phyloP scores from a whole-genome alignment of 2,113 vertebrate species.

The Malaclemys terrapin region DNA sequence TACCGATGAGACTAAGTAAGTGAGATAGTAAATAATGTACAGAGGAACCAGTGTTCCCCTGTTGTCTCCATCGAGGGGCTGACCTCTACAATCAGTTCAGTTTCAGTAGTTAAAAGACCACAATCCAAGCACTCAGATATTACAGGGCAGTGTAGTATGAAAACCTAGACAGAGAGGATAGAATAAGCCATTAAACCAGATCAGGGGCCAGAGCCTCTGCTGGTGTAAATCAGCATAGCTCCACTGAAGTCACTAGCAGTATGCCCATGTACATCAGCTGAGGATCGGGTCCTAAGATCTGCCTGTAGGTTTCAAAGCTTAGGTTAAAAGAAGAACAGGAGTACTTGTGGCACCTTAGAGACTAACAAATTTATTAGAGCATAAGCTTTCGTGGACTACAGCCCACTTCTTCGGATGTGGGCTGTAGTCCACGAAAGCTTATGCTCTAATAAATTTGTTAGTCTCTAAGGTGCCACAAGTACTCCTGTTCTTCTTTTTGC shows the following conservation, averaged over 20 bases:
- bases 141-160: not conserved
- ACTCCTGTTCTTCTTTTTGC: too few species aligned
- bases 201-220: not conserved
- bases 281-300: not conserved
- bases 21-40: not conserved
- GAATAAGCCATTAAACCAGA: not conserved
- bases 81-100: not conserved
- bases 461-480: too few species aligned
- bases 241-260: not conserved
- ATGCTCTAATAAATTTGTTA: too few species aligned
- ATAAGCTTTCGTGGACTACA: too few species aligned
- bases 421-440: too few species aligned
- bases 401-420: too few species aligned
- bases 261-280: not conserved
- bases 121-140: not conserved
- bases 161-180: not conserved
- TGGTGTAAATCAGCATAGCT: not conserved
- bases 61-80: not conserved
- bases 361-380: too few species aligned
- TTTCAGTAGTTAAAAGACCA: not conserved
- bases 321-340: too few species aligned
- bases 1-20: not conserved
- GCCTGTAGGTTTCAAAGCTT: not conserved
- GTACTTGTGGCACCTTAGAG: too few species aligned
- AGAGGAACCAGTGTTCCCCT: not conserved